Conservation (phyloP, 2,113 vertebrate genomes). For the Chionis minor region DNA sequence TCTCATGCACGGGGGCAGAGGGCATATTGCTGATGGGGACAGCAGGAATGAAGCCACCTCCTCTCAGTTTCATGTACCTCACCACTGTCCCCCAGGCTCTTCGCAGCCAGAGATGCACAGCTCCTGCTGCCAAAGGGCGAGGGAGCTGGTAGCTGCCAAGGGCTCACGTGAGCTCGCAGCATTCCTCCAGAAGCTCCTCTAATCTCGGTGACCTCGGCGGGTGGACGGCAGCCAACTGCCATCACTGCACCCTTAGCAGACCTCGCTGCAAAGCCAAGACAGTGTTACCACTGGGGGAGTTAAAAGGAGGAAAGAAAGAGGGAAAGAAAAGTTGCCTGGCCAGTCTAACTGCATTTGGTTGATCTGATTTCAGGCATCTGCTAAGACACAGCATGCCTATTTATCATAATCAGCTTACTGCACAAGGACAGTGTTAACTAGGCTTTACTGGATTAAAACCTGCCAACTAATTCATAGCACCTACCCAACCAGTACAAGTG, state of each 20-base stretch:
- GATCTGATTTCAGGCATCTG: conserved; percentile 64
- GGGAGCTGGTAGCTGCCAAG: not conserved
- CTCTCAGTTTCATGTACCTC: not conserved
- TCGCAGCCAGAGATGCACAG: not conserved
- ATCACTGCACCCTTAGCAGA: not conserved
- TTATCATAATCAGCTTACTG: conserved; percentile 70
- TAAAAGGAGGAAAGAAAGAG: not conserved
- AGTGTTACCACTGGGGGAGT: not conserved
- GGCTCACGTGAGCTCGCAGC: not conserved
- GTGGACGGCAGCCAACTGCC: not conserved
- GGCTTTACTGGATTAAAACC: conserved; percentile 60
- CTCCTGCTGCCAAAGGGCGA: not conserved
- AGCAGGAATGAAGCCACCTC: not conserved
- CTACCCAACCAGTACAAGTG: conserved; percentile 25
- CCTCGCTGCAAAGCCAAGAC: not conserved
- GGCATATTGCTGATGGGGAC: fast-evolving
- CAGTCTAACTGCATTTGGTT: conserved; percentile 52
- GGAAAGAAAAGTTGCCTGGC: not conserved
- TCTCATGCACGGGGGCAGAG: not conserved
- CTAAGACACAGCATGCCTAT: conserved; percentile 56
- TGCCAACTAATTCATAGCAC: conserved; percentile 62
- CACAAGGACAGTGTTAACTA: conserved; percentile 70
- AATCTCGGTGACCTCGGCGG: not conserved
- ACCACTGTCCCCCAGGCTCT: not conserved
- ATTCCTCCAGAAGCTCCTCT: conserved; percentile 40